Conservation (phyloP, 2,113 vertebrate genomes). For the Aldabrachelys gigantea region DNA sequence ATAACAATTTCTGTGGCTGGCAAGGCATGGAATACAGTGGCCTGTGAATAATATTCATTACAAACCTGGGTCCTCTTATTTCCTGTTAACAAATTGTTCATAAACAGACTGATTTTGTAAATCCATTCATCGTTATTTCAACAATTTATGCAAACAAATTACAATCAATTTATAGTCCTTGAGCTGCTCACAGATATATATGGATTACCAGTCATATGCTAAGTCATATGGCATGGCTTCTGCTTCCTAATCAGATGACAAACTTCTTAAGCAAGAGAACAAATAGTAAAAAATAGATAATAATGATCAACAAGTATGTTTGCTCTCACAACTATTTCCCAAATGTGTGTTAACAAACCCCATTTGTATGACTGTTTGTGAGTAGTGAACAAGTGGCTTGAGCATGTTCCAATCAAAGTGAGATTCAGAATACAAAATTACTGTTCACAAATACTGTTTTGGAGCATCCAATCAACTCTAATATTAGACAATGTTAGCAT, state of each 20-base stretch:
- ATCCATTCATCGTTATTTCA: background rate
- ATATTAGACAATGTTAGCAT: background rate
- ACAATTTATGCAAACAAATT: background rate
- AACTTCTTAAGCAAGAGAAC: background rate
- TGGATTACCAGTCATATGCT: background rate
- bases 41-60: background rate
- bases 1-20: background rate
- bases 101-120: background rate
- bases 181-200: background rate
- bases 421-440: background rate
- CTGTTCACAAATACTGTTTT: background rate
- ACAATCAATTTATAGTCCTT: background rate
- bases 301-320: background rate
- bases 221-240: background rate
- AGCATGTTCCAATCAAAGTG: background rate
- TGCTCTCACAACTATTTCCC: background rate
- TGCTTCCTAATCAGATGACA: background rate
- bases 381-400: background rate
- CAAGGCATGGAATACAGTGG: background rate
- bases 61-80: background rate
- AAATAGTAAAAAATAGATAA: background rate
- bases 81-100: background rate
- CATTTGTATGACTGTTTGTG: background rate
- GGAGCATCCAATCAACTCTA: background rate
- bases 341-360: background rate